A percentile compares a stretch with the other conserved stretches of the same genome.
Conservation (phyloP, 2,888 invertebrate genomes). For the Taphrorychus bicolor region DNA sequence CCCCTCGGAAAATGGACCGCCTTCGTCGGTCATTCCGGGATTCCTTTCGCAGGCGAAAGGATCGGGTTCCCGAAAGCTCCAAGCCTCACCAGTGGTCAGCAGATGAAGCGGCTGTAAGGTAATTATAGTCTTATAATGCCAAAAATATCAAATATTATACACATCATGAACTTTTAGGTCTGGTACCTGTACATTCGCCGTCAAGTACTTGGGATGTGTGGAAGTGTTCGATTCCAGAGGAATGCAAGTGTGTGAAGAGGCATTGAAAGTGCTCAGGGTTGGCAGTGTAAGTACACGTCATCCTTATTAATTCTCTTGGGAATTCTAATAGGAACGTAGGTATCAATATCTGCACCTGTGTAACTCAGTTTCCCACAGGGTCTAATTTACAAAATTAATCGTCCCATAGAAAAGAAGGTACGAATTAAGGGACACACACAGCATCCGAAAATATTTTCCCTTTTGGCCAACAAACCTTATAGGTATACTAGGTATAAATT, state of each 20-base stretch:
- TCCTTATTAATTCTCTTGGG: background rate
- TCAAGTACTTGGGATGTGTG: slow-evolving; percentile 98
- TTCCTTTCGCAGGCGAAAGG: slow-evolving; percentile 91
- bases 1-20: slow-evolving; percentile 86
- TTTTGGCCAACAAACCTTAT: background rate
- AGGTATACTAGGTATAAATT: slow-evolving; percentile 9
- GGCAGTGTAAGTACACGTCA: slow-evolving; percentile 33
- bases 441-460: background rate
- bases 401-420: background rate
- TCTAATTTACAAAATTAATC: slow-evolving; percentile 1
- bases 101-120: slow-evolving; percentile 90
- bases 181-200: slow-evolving; percentile 96
- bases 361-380: background rate
- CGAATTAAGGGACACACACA: background rate
- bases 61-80: slow-evolving; percentile 84
- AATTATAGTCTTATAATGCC: background rate
- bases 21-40: slow-evolving; percentile 89
- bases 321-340: background rate
- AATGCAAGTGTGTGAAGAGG: slow-evolving; percentile 99
- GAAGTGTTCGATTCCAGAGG: slow-evolving; percentile 99
- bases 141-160: background rate
- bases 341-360: slow-evolving; percentile 8
- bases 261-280: slow-evolving; percentile 94
- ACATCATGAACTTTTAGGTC: slow-evolving; percentile 62
- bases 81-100: slow-evolving; percentile 99